Evolutionary conservation across 2,888 invertebrate species (phyloP), one percentile per base, ranked within the genome.

Genomic region (Agriopis leucophaearia): DNA sequence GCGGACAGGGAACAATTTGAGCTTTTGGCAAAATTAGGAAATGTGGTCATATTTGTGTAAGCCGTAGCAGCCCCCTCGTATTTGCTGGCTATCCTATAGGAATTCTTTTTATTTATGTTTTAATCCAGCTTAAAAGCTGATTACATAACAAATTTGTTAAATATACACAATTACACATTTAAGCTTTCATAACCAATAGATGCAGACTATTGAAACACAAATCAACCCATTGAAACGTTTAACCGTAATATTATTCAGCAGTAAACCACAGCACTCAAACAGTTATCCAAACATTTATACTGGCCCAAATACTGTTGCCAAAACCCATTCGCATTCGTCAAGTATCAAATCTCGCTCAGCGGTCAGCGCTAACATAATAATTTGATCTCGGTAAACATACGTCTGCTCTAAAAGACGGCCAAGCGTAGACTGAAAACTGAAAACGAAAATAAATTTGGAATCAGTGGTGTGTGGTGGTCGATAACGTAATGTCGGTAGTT

Each of bases 361-460:
- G 60, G 27, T 62, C 47, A 44, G 58, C 54, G 60, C 38, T 64
- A 66, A 64, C 62, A 62, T 65, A 52, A 51, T 13, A 50, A 67
- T 74, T 64, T 59, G 54, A 73, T 57, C 48, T 63, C 15, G 57
- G 48, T 58, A 45, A 69, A 69, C 65, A 64, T n/a, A 64, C 71
- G 70, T 64, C 61, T 44, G 61, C 48, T 64, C 62, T 55, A 36
- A 45, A 61, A 40, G 64, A 69, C 64, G 44, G 58, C 57, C 35
- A 66, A 72, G 69, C 74, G 74, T 62, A 74, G 78, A 91, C 89
- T 91, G 85, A 54, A 62, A 62, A 45, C 54, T 62, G 64, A 78
- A 67, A 73, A 76, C 88, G 85, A 84, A 82, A 85, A 86, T 87
- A 84, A 82, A 81, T 71, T 58, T 78, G 15, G 55, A 18, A 55